Conservation (phyloP, 2,797 vertebrate genomes). For the Melanotaenia nigrans region DNA sequence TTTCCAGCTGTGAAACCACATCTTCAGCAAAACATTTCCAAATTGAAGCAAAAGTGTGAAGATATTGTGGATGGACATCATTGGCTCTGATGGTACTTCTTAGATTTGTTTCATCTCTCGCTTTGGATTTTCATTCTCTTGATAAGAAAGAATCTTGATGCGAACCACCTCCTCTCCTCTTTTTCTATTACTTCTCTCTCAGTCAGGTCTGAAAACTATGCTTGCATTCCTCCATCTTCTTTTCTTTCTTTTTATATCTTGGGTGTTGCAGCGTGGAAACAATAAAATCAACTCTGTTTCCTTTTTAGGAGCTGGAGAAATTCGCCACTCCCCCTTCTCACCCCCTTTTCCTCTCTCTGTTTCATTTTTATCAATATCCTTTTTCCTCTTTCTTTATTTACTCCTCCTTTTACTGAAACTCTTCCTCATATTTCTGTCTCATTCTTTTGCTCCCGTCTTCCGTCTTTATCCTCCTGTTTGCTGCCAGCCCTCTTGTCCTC, state of each 20-base stretch:
- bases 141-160: not conserved
- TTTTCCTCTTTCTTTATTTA: not conserved
- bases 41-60: too few relatives aligned
- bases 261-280: constrained; percentile 27
- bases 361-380: not conserved
- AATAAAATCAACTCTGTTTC: constrained; percentile 41
- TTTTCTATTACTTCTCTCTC: too few relatives aligned
- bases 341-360: not conserved
- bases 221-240: not conserved
- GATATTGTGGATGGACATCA: too few relatives aligned
- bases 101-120: too few relatives aligned
- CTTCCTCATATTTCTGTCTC: not conserved
- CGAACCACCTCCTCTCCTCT: not conserved
- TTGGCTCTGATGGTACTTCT: too few relatives aligned
- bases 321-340: not conserved
- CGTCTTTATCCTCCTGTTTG: not conserved
- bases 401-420: not conserved
- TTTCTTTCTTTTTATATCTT: not conserved
- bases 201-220: not conserved
- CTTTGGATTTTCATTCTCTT: too few relatives aligned
- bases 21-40: too few relatives aligned
- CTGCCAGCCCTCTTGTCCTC: not conserved
- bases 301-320: constrained; percentile 52
- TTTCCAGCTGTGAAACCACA: too few relatives aligned
- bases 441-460: not conserved